Evolutionary conservation across 2,888 invertebrate species (phyloP), one percentile per base, ranked within the genome.

Genomic region (Cordilura impudica): DNA sequence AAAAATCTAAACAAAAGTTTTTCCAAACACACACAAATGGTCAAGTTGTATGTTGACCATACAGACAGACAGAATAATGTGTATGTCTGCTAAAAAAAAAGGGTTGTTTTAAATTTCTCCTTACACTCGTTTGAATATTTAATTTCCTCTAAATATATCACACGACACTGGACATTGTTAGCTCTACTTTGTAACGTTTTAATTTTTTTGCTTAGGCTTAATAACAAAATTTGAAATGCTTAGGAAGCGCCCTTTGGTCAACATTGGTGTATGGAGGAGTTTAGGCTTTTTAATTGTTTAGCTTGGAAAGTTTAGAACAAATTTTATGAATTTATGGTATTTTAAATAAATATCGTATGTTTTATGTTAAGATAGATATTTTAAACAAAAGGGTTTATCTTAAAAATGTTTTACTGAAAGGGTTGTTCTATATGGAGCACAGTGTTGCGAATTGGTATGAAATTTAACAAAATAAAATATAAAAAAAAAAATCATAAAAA

Each of bases 281-380:
- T 76, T 45, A 67, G 56, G 45, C 21, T 61, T 71, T 72, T 67
- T 72, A 75, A 67, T 79, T 79, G 75, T 58, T 49, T 51, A 70
- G 70, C 67, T 66, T 65, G 47, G 10, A 84, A 85, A 84, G 84
- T 85, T 86, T 85, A 82, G 83, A 84, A 84, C 83, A 83, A 86
- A 85, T 87, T 86, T 84, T 84, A 85, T 86, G 86, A 87, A 87
- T 87, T 87, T 87, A 87, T 87, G 87, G 86, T 84, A 84, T 85
- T 87, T 86, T 86, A 85, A 86, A 86, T 87, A 86, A 86, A 87
- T 86, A 87, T 71, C 67, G 31, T 35, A 16, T 51, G 43, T 65
- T 63, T 69, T 43, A 43, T 31, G 26, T 31, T 47, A 18, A 54
- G 21, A 67, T 60, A 54, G 21, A 67, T 60, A 51, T 45, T 54